These are phyloP conservation scores for Lycocerus yunnanus DNA, from an alignment of 2,888 invertebrate genomes.

Conservation along the genomic window DNA sequence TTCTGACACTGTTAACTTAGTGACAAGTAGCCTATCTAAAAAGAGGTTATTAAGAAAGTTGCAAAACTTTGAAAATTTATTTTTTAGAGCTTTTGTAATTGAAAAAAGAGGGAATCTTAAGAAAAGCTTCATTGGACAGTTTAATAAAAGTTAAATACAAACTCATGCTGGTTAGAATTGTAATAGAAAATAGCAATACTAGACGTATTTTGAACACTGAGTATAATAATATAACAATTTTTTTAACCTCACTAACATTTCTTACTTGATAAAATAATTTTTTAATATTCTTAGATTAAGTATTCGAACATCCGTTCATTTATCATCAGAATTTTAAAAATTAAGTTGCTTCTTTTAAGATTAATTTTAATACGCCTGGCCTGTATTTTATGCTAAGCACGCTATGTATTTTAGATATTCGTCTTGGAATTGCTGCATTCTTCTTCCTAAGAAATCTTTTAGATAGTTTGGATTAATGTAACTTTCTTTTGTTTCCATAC, in stretches of 20 bases:
- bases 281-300: not conserved
- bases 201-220: not conserved
- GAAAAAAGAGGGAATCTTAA: conserved; percentile 30
- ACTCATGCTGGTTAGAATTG: conserved; percentile 3
- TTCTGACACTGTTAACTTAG: conserved; percentile 27
- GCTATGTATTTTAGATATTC: conserved; percentile 27
- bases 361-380: conserved; percentile 25
- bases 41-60: conserved; percentile 34
- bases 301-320: not conserved
- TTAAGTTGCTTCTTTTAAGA: conserved; percentile 12
- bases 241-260: not conserved
- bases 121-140: conserved; percentile 9
- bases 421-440: conserved; percentile 21
- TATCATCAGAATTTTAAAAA: conserved; percentile 4
- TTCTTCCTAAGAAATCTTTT: conserved; percentile 23
- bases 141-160: conserved; percentile 12
- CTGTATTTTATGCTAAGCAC: conserved; percentile 25
- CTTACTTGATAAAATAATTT: not conserved
- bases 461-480: conserved; percentile 14
- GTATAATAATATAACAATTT: not conserved
- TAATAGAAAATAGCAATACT: not conserved
- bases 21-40: conserved; percentile 32
- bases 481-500: not conserved
- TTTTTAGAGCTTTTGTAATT: conserved; percentile 32
- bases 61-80: conserved; percentile 33